Evolutionary conservation across 2,888 invertebrate species (phyloP).

Genomic region (Cryptocephalus moraei): DNA sequence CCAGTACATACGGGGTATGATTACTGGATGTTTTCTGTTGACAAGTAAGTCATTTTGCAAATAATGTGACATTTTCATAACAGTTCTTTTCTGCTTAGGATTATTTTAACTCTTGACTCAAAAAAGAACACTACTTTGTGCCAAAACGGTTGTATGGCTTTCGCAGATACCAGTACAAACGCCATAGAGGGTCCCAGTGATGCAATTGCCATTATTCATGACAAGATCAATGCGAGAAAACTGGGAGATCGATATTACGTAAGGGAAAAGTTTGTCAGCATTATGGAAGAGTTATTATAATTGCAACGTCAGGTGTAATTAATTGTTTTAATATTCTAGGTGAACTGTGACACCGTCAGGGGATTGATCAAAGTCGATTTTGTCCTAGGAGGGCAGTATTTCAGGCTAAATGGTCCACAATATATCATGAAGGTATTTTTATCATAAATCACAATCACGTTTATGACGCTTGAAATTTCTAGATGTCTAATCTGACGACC

Average conservation of each 20-base stretch:
- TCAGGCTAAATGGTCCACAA: slow-evolving; percentile 45
- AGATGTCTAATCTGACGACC: slow-evolving; percentile 32
- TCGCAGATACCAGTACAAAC: slow-evolving; percentile 38
- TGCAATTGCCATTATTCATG: slow-evolving; percentile 35
- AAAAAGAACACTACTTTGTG: slow-evolving; percentile 24
- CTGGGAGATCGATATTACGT: no score
- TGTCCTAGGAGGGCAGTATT: slow-evolving; percentile 46
- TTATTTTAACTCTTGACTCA: not conserved
- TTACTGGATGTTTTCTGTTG: slow-evolving; percentile 65
- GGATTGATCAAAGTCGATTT: slow-evolving; percentile 51
- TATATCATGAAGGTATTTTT: slow-evolving; percentile 9
- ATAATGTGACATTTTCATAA: not conserved
- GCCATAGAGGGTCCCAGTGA: slow-evolving; percentile 35
- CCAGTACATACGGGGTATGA: slow-evolving; percentile 40
- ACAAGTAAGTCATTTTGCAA: slow-evolving; percentile 40
- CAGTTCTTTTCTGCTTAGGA: not conserved
- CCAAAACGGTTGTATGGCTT: slow-evolving; percentile 31
- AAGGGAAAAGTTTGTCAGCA: no score
- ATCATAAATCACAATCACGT: not conserved
- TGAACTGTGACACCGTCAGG: slow-evolving; percentile 50
- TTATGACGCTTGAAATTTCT: slow-evolving; percentile 16
- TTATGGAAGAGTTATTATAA: no score
- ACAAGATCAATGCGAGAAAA: slow-evolving; percentile 28
- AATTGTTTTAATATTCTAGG: slow-evolving; percentile 28
- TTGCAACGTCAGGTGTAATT: no score